Base-by-base conservation (phyloP, 1,140 invertebrate species). In the Temnothorax longispinosus region DNA sequence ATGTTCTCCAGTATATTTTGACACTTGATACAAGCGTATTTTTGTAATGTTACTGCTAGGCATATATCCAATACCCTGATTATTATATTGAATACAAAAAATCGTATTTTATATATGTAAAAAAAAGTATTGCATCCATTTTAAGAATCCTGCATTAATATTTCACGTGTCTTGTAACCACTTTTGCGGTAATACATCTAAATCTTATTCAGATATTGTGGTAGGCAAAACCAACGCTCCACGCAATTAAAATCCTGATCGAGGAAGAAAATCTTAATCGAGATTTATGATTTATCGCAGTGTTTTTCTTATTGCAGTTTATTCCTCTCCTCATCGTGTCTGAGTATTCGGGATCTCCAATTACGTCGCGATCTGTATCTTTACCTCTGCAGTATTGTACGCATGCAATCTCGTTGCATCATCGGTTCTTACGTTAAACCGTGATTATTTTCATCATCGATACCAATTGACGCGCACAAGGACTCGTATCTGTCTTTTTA, bases 401-500 rank as follows among this genome's bases (percentile, higher is more conserved):
- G 21, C 27, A 44, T 56, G 58, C 32, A 52, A 52, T 27, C 15
- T 44, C 10, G 38, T 71, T 71, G 35, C 64, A 44, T 81, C 77
- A 81, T 81, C n/a, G 38, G 15, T 44, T 47, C 65, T 81, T 65
- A 77, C 76, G 60, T 50, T 54, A 71, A 71, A 27, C 64, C 13
- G n/a, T 72, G 35, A 81, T 71, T 56, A 56, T 81, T 71, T 67
- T 80, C 44, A 52, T 80, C 60, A 67, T 52, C 41, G 41, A 13
- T 18, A 21, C 8, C 64, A 38, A 38, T 3, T 3, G 4, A 71
- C 6, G 44, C 18, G 10, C 15, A 7, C 32, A 15, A 27, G 27
- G 15, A 18, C 7, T 44, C n/a, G 27, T 32, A 60, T 1, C 11
- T 21, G n/a, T 47, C 62, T 41, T 27, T 27, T 27, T 27, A 27